These are phyloP conservation scores for Danaus melanippus DNA, from an alignment of 1,140 invertebrate genomes.

Conservation along the genomic window DNA sequence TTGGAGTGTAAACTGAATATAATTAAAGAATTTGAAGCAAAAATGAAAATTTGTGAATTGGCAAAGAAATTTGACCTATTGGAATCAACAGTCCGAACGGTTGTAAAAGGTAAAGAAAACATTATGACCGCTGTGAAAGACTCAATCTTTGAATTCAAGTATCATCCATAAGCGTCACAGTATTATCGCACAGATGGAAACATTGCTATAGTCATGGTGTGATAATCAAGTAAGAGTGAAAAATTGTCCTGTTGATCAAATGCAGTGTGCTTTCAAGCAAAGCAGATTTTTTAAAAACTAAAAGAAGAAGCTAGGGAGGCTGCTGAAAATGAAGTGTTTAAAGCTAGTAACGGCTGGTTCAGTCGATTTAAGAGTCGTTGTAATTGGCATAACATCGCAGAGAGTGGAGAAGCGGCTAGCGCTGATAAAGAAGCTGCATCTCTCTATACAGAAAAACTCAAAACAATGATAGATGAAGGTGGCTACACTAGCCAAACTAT, in stretches of 20 bases:
- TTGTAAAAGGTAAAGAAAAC: slow-evolving; percentile 30
- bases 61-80: slow-evolving; percentile 8
- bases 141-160: slow-evolving; percentile 27
- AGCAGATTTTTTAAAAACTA: slow-evolving; percentile 21
- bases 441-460: slow-evolving; percentile 22
- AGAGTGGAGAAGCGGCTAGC: slow-evolving; percentile 23
- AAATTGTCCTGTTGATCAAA: slow-evolving; percentile 23
- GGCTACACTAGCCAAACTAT: slow-evolving; percentile 7
- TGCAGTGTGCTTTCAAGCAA: slow-evolving; percentile 23
- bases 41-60: slow-evolving; percentile 14
- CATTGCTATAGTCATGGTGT: slow-evolving; percentile 19
- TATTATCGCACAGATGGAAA: slow-evolving; percentile 33
- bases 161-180: slow-evolving; percentile 24
- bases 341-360: slow-evolving; percentile 45
- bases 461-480: slow-evolving; percentile 9
- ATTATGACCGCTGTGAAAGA: slow-evolving; percentile 29
- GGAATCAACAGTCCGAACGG: slow-evolving; percentile 15
- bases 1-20: slow-evolving; percentile 17
- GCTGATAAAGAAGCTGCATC: slow-evolving; percentile 37
- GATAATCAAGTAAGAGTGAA: slow-evolving; percentile 15
- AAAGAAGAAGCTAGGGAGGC: slow-evolving; percentile 19
- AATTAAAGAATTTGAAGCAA: slow-evolving; percentile 14
- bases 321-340: slow-evolving; percentile 26
- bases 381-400: slow-evolving; percentile 30
- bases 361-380: slow-evolving; percentile 23